phyloP scores from a whole-genome alignment of 2,888 invertebrate species.

The Drosophila planitibia region DNA sequence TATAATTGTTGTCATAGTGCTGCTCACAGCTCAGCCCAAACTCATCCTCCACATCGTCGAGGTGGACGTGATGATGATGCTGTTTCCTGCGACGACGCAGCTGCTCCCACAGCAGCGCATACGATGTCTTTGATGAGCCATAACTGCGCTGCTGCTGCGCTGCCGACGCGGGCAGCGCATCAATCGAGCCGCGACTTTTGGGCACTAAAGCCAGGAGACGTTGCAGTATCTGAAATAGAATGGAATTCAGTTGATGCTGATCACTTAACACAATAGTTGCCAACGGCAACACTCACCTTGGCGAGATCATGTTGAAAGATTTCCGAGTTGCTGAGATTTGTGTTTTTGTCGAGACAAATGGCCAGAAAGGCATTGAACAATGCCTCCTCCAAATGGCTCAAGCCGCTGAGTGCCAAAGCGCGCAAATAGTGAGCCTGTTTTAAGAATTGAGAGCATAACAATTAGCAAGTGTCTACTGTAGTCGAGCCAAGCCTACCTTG shows the following conservation, averaged over 20 bases:
- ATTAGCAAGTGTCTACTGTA: conserved; percentile 17
- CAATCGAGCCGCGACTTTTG: conserved; percentile 65
- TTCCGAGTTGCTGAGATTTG: conserved; percentile 83
- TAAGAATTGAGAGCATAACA: background rate
- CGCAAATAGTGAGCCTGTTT: conserved; percentile 86
- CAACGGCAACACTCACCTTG: conserved; percentile 74
- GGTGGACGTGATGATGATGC: conserved; percentile 61
- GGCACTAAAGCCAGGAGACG: conserved; percentile 83
- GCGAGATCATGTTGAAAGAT: conserved; percentile 85
- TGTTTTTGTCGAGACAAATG: conserved; percentile 86
- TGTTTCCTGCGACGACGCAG: conserved; percentile 56
- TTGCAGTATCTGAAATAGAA: conserved; percentile 78
- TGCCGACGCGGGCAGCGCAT: conserved; percentile 43
- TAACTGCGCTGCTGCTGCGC: conserved; percentile 59
- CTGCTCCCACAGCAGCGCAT: conserved; percentile 61
- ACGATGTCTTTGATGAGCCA: conserved; percentile 64
- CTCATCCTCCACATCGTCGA: conserved; percentile 75
- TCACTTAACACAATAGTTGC: too few species aligned
- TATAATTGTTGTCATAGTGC: conserved; percentile 66
- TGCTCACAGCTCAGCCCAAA: conserved; percentile 58
- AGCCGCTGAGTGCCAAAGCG: conserved; percentile 86
- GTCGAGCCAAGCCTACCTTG: conserved; percentile 86
- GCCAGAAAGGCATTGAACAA: conserved; percentile 86
- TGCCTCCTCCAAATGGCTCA: conserved; percentile 87
- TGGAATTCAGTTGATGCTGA: background rate